Evolutionary conservation across 53 echinoderm and acorn worm species (phyloP), one percentile per base, ranked within the genome.

Genomic region (Pentamera pediparva): DNA sequence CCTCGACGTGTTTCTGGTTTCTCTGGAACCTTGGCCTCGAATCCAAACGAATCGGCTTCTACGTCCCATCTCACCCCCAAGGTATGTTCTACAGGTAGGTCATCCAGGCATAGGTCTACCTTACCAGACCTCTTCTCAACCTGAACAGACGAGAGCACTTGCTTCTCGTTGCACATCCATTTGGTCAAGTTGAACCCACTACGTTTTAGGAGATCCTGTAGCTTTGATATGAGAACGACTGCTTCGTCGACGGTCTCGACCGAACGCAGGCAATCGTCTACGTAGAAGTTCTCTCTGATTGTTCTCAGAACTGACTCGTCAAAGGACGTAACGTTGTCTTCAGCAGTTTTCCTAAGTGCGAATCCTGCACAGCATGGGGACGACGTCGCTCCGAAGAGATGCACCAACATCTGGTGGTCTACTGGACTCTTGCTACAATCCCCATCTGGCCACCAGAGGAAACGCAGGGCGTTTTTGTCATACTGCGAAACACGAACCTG

Each of bases 1-100:
- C 86, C 83, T 65, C 86, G 61, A 62, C 91, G 63, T n/a, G 83
- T 91, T 15, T 74, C 50, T 12, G 83, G 69, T 59, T 75, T 60
- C 5, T 71, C 74, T 61, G 37, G 67, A 0, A 54, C 24, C 0
- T 20, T 55, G 4, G 74, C 56, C 21, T 62, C 83, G 47, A 79
- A 91, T 41, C 77, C 72, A 18, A 86, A 62, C 6, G 38, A 56
- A 71, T 85, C 85, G 3, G 73, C 49, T 50, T 74, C 53, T 26
- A 74, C 78, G 56, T 64, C 40, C 89, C 89, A 89, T 32, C 48
- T 33, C 24, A 81, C 67, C 50, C 85, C 78, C 6, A 87, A 52
- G 35, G 52, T 39, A 45, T 56, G 88, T 83, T 28, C 88, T 53
- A 59, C 65, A 65, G 19, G 84, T 67, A 30, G 24, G 4, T 45